These are phyloP conservation scores for Pelecanoides urinatrix DNA, from an alignment of 2,113 vertebrate genomes.

Conservation along the genomic window DNA sequence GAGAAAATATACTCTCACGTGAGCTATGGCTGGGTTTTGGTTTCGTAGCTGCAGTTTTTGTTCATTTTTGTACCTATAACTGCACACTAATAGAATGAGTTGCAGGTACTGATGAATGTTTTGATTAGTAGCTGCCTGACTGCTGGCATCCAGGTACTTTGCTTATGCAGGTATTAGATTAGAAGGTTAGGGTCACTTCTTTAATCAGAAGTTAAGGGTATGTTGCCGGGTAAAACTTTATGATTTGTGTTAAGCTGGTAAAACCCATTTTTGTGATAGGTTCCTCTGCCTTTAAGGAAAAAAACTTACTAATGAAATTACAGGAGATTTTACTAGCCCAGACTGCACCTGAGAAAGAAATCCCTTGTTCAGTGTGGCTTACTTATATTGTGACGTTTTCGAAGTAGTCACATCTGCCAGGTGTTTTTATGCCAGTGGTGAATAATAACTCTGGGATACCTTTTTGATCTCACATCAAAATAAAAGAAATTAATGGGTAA, in stretches of 20 bases:
- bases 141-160: background rate
- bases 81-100: background rate
- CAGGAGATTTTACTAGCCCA: background rate
- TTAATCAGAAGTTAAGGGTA: background rate
- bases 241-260: background rate
- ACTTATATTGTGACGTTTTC: background rate
- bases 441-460: slow-evolving; percentile 52
- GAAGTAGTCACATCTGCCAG: slow-evolving; percentile 15
- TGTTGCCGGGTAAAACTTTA: background rate
- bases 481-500: slow-evolving; percentile 50
- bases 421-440: slow-evolving; percentile 32
- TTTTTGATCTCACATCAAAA: slow-evolving; percentile 60
- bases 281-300: background rate
- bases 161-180: background rate
- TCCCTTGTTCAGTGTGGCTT: background rate
- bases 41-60: background rate
- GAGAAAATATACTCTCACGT: background rate
- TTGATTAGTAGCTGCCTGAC: background rate
- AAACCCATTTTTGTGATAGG: background rate
- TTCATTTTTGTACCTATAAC: background rate
- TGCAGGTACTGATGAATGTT: background rate
- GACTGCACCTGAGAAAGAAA: background rate
- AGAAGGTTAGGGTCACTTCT: background rate
- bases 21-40: background rate
- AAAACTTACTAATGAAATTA: background rate